Evolutionary conservation across 1,140 invertebrate species (phyloP).

Genomic region (Delia radicum): DNA sequence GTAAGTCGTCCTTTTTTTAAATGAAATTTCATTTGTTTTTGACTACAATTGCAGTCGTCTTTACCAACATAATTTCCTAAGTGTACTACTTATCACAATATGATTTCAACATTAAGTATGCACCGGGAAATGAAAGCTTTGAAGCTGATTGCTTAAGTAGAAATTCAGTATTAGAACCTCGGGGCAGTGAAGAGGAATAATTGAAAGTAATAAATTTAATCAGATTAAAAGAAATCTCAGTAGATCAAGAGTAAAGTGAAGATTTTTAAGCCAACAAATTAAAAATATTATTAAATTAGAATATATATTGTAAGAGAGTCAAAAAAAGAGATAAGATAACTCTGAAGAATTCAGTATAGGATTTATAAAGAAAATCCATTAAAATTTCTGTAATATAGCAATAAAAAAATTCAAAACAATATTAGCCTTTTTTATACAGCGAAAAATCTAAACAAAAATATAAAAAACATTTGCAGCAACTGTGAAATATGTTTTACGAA

Average conservation of each 20-base stretch:
- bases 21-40: too few relatives aligned
- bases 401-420: conserved; percentile 35
- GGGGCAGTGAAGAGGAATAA: conserved; percentile 40
- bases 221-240: conserved; percentile 40
- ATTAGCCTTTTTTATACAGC: conserved; percentile 33
- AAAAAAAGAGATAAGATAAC: conserved; percentile 37
- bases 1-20: too few relatives aligned
- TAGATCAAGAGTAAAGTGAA: conserved; percentile 31
- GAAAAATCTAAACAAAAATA: conserved; percentile 31
- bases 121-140: conserved; percentile 36
- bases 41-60: too few relatives aligned
- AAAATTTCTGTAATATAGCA: conserved; percentile 35
- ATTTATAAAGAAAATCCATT: conserved; percentile 39
- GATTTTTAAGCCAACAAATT: conserved; percentile 36
- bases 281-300: background rate
- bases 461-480: conserved; percentile 36
- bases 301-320: conserved; percentile 33
- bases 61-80: too few relatives aligned
- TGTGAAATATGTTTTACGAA: conserved; percentile 52
- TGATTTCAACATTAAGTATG: too few relatives aligned
- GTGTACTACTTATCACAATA: too few relatives aligned
- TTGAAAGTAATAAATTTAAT: conserved; percentile 48
- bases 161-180: conserved; percentile 48
- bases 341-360: conserved; percentile 38
- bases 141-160: conserved; percentile 51